phyloP scores from a whole-genome alignment of 2,797 vertebrate species.

The Centroberyx gerrardi region DNA sequence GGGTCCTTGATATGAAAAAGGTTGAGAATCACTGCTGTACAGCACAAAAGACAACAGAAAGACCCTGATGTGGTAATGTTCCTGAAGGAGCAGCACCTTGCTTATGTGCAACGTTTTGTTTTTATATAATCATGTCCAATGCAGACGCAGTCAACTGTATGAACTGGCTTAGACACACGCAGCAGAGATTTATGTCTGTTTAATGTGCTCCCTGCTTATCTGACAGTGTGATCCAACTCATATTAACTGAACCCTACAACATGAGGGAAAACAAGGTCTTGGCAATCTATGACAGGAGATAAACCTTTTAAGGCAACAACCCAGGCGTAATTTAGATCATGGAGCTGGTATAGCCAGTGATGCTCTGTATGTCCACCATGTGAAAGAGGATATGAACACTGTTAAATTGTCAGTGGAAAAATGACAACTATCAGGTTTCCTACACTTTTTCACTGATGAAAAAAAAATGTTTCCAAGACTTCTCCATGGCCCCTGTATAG shows the following conservation, averaged over 20 bases:
- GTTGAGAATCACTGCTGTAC: too few relatives aligned
- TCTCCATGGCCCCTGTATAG: too few relatives aligned
- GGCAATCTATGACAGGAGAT: slow-evolving; percentile 32
- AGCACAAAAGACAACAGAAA: slow-evolving; percentile 20
- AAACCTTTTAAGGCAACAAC: slow-evolving; percentile 30
- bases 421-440: neutral
- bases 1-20: too few relatives aligned
- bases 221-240: slow-evolving; percentile 15
- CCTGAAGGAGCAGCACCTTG: neutral
- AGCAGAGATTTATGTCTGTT: slow-evolving; percentile 1
- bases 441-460: too few relatives aligned
- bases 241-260: slow-evolving; percentile 23
- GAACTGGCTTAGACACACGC: neutral
- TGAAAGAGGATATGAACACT: neutral
- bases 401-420: neutral
- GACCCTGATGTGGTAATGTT: neutral
- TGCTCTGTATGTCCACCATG: neutral
- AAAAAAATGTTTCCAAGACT: too few relatives aligned
- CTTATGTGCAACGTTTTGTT: slow-evolving; percentile 1
- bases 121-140: neutral
- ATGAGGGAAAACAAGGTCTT: slow-evolving; percentile 45
- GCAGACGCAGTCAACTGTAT: neutral
- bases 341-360: slow-evolving; percentile 12
- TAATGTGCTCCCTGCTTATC: slow-evolving; percentile 32
- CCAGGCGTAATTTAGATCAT: neutral